Percentiles rank a stretch among this genome's conserved stretches.
Conservation (phyloP, 2,797 vertebrate species). For the Pyrocephalus nanus region DNA sequence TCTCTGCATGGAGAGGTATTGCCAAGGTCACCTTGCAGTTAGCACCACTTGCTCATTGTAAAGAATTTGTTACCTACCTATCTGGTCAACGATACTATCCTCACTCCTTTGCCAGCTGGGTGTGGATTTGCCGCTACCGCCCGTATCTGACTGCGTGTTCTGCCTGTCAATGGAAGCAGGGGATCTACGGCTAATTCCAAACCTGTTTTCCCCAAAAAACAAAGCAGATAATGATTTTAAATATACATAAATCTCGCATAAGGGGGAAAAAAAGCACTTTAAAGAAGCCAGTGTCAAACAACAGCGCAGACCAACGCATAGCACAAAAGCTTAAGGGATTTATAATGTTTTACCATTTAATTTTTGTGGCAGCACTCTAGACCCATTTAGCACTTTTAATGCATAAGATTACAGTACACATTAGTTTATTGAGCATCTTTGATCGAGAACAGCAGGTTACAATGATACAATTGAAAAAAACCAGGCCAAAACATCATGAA, state of each 20-base stretch:
- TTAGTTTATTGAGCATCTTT: not conserved
- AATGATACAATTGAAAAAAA: not conserved
- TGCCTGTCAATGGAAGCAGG: slow-evolving; percentile 86
- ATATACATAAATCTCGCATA: not conserved
- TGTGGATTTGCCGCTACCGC: slow-evolving; percentile 82
- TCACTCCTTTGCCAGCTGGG: slow-evolving; percentile 88
- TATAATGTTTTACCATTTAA: not conserved
- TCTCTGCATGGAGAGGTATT: not conserved
- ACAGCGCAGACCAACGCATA: not conserved
- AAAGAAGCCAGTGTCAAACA: not conserved
- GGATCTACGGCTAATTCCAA: slow-evolving; percentile 90
- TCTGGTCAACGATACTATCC: slow-evolving; percentile 82
- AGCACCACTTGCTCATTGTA: not conserved
- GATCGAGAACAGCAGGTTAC: not conserved
- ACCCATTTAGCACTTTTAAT: not conserved
- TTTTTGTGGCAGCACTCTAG: not conserved
- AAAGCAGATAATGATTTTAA: slow-evolving; percentile 25
- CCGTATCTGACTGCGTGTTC: slow-evolving; percentile 79
- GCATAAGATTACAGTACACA: not conserved
- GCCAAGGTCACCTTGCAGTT: not conserved
- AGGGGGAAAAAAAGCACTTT: not conserved
- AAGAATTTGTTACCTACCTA: slow-evolving; percentile 71
- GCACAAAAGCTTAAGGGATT: not conserved
- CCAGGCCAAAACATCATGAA: not conserved
- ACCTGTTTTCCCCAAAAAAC: slow-evolving; percentile 78